phyloP scores from a whole-genome alignment of 2,797 vertebrate genomes.

The Sebastes trivittatus region DNA sequence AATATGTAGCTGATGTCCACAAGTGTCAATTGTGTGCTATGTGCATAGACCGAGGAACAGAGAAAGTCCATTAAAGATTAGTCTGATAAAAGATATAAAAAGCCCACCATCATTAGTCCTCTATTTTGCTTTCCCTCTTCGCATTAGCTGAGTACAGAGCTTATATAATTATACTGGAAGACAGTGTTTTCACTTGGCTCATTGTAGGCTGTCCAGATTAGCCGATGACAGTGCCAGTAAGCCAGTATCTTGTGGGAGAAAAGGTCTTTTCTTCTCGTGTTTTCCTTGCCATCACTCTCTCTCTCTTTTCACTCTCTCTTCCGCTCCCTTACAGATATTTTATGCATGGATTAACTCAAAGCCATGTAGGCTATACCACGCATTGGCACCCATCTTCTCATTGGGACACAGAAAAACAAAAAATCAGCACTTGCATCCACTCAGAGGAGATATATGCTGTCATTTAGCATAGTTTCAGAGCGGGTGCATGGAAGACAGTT shows the following conservation, averaged over 20 bases:
- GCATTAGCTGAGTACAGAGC: constrained; percentile 54
- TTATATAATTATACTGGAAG: constrained; percentile 59
- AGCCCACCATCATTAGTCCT: constrained; percentile 48
- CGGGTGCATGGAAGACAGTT: constrained; percentile 27
- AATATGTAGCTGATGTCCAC: constrained; percentile 42
- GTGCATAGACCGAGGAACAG: constrained; percentile 21
- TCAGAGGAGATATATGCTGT: constrained; percentile 42
- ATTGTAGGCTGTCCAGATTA: constrained; percentile 58
- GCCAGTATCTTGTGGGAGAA: constrained; percentile 42
- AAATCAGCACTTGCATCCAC: constrained; percentile 39
- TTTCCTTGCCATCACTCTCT: constrained; percentile 19
- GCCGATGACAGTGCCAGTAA: constrained; percentile 32
- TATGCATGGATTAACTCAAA: constrained; percentile 70
- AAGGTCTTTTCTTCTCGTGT: constrained; percentile 27
- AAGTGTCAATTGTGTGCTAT: constrained; percentile 23
- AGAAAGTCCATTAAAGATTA: constrained; percentile 46
- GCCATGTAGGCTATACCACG: constrained; percentile 52
- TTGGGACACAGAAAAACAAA: constrained; percentile 28
- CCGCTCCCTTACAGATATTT: constrained; percentile 52
- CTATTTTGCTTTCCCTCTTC: constrained; percentile 35
- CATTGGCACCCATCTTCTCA: constrained; percentile 53
- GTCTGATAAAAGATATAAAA: constrained; percentile 46
- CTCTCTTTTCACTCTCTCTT: constrained; percentile 6
- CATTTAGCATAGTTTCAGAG: constrained; percentile 50
- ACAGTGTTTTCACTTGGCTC: constrained; percentile 52